Evolutionary conservation across 2,888 invertebrate genomes (phyloP), one percentile per base, ranked within the genome.

Genomic region (Drymonia ruficornis): DNA sequence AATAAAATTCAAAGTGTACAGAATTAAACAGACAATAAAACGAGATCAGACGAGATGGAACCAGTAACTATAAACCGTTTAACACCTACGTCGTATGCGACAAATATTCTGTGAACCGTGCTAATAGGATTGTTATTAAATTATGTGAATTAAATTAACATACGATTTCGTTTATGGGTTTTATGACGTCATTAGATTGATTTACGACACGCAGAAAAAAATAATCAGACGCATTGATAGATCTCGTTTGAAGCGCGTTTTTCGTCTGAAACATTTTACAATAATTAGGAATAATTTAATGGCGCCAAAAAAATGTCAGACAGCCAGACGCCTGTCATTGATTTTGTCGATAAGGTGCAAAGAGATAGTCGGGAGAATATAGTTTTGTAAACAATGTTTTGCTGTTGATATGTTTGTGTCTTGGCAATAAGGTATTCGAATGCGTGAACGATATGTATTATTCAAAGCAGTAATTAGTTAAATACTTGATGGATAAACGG

Each of bases 11-110:
- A 74, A 80, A 81, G 72, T 77, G 76, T 72, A 83, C 84, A 75
- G 80, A 86, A 83, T 86, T 84, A 83, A 83, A 83, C 78, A 72
- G 79, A 81, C 84, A 83, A 86, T 83, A 69, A 79, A 76, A 79
- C 70, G 61, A 67, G 68, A 54, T 65, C 72, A 64, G 66, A 68
- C 83, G 62, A 81, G 78, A 83, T 74, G 73, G 68, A 79, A 78
- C 81, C 80, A 83, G 77, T 73, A 66, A 63, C 58, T 56, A 73
- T 70, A 60, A 65, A 63, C 49, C 19, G 44, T 34, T 61, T 48
- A 42, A 63, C 60, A 59, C 59, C 64, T 64, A 67, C 64, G 59
- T 29, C 7, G 13, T 50, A 18, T 31, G 46, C 49, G 44, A 49
- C 34, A 34, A 31, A 49, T 52, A 59, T 52, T n/a, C 11, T 29